Evolutionary conservation across 2,888 invertebrate species (phyloP), one percentile per base, ranked within the genome.

Genomic region (Hyposoter didymator): DNA sequence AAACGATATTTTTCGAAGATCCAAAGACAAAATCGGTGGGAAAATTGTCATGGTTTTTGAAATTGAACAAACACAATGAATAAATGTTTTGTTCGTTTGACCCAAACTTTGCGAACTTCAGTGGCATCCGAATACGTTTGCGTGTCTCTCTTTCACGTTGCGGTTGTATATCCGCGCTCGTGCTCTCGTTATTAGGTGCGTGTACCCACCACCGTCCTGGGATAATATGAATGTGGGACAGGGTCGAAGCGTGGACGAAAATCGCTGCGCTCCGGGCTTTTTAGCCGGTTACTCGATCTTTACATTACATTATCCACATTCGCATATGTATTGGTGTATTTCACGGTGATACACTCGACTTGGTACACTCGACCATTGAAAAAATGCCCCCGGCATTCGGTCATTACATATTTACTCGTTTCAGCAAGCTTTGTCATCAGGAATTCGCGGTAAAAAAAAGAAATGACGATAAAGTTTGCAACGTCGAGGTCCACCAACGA

Each of bases 221-320:
- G 35, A 28, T 28, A 28, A 59, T 79, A 73, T 69, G 84, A 87
- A 90, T 90, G 87, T 90, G 83, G 90, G 89, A 88, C 90, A 90
- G 90, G 90, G 90, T 90, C 90, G 87, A 70, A 79, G 70, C 52
- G 70, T 78, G 74, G 75, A 87, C 84, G 84, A 85, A 84, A 87
- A 87, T 85, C 87, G 82, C 83, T 85, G 62, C 78, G 85, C 87
- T 82, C 87, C 82, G 70, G 81, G 84, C 75, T 83, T 79, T 76
- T 75, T 81, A 78, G 81, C 78, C 72, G 76, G 78, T 85, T 87
- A 84, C 69, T 69, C 79, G 80, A 82, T 82, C 79, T 62, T 80
- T 73, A 69, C 85, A 73, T 80, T 75, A 45, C 43, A 66, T 76
- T 69, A 47, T 39, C 47, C 19, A 64, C 52, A 43, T 32, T 66